Evolutionary conservation across 2,113 vertebrate genomes (phyloP), one percentile per base, ranked within the genome.

Genomic region (Hippoglossus stenolepis): DNA sequence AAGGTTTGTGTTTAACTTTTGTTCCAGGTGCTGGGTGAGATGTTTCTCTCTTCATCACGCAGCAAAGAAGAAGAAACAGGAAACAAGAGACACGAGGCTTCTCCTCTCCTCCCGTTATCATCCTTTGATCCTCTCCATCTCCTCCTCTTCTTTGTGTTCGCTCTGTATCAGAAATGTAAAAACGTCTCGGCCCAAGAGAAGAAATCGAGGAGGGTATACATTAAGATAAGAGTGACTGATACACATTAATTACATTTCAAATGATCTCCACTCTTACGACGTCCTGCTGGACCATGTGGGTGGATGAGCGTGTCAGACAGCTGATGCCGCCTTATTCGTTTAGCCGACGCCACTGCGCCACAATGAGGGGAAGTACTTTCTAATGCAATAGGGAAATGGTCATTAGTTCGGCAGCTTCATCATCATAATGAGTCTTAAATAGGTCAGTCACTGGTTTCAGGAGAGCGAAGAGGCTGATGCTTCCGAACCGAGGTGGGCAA

Each of bases 381-480:
- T 79, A 89, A 88, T 85, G 89, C 83, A 82, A 76, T 47, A 10
- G 59, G 85, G 85, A 86, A 79, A 86, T 69, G 77, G 61, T 84
- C 80, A 85, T 87, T 90, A 89, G 79, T 61, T 84, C 64, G 60
- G 75, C 73, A 70, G 73, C 76, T 83, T 84, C 81, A 83, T 87
- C 79, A 86, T 86, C 74, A 84, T 86, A 74, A 86, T 57, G 75
- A 70, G 54, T 31, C 57, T 85, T 79, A 79, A 86, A 87, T 80
- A 84, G 86, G 82, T 82, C 86, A 86, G 66, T 17, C 17, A 11
- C 21, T 66, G 78, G 73, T 66, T 82, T 72, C 51, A 60, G 78
- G 45, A 85, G 43, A 60, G 65, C 13, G 49, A 68, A 66, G 73
- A 61, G n/a, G 47, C 28, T 66, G 58, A 43, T 17, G 18, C 67